phyloP scores from a whole-genome alignment of 2,797 vertebrate genomes.

The Tapirus indicus region DNA sequence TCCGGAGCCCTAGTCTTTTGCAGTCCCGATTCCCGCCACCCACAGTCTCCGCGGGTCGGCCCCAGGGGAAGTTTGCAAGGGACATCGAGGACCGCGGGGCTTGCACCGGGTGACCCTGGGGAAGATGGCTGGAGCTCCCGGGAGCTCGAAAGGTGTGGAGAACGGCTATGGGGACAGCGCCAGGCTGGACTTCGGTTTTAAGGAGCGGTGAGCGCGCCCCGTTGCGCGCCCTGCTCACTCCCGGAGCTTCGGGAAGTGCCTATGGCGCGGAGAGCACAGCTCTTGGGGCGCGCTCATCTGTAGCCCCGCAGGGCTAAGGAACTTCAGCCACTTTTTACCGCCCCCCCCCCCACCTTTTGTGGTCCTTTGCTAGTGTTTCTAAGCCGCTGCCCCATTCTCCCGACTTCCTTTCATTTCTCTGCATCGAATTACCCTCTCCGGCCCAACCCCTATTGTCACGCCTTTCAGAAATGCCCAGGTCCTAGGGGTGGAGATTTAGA shows the following conservation, averaged over 20 bases:
- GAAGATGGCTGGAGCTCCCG: not conserved
- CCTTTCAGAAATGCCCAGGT: constrained; percentile 68
- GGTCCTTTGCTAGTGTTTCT: not conserved
- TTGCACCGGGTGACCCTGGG: not conserved
- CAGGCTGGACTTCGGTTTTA: not conserved
- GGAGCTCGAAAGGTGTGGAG: not conserved
- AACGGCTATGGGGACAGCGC: not conserved
- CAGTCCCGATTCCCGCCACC: constrained; percentile 3
- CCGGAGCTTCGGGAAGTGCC: not conserved
- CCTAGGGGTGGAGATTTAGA: constrained; percentile 66
- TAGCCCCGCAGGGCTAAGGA: not conserved
- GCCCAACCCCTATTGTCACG: constrained; percentile 69
- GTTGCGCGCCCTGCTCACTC: not conserved
- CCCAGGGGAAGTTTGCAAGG: not conserved
- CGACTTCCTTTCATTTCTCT: constrained; percentile 69
- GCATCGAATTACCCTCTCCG: constrained; percentile 64
- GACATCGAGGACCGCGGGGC: not conserved
- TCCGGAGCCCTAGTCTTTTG: not conserved
- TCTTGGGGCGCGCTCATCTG: not conserved
- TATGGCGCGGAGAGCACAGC: not conserved
- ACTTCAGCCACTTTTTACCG: not conserved
- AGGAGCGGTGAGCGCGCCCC: not conserved
- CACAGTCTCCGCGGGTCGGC: not conserved
- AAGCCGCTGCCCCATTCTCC: not conserved
- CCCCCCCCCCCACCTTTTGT: too few species aligned